Conservation (phyloP, 2,113 vertebrate species). For the Chionodraco myersi region DNA sequence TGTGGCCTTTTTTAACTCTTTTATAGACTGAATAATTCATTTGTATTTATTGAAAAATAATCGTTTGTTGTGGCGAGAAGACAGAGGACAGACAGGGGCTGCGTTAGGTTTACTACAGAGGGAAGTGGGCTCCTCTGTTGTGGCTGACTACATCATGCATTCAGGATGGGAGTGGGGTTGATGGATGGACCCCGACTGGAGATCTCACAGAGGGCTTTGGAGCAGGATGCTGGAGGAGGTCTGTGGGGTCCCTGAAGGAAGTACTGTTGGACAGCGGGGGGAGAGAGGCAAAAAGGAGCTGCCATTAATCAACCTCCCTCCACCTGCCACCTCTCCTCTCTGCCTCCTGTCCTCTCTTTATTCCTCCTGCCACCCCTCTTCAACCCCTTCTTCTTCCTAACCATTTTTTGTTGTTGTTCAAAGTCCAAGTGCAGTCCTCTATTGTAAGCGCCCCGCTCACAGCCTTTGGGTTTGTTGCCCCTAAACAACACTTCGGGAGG, state of each 20-base stretch:
- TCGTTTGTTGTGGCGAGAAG: conserved; percentile 13
- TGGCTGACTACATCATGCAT: conserved; percentile 44
- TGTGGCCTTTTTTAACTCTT: neutral
- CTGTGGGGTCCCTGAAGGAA: conserved; percentile 69
- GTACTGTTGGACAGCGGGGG: conserved; percentile 21
- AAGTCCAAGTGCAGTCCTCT: conserved; percentile 36
- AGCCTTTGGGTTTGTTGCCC: conserved; percentile 11
- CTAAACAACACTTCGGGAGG: conserved; percentile 63
- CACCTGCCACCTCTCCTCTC: conserved; percentile 71
- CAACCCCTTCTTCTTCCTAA: conserved; percentile 3
- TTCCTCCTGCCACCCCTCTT: conserved; percentile 42
- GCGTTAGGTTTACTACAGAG: conserved; percentile 50
- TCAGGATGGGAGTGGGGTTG: conserved; percentile 45
- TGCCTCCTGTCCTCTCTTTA: conserved; percentile 60
- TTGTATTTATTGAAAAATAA: neutral
- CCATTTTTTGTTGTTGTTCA: conserved; percentile 36
- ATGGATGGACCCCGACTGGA: conserved; percentile 74
- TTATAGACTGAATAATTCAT: neutral
- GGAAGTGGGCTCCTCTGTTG: conserved; percentile 47
- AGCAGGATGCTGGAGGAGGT: conserved; percentile 68
- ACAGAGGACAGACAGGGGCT: conserved; percentile 42
- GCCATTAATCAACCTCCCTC: conserved; percentile 83
- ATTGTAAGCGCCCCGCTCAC: conserved; percentile 36
- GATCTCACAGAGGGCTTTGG: conserved; percentile 58
- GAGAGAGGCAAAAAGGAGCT: conserved; percentile 39